These are phyloP conservation scores for Andrena minutula DNA, from an alignment of 2,888 invertebrate genomes.

Conservation along the genomic window DNA sequence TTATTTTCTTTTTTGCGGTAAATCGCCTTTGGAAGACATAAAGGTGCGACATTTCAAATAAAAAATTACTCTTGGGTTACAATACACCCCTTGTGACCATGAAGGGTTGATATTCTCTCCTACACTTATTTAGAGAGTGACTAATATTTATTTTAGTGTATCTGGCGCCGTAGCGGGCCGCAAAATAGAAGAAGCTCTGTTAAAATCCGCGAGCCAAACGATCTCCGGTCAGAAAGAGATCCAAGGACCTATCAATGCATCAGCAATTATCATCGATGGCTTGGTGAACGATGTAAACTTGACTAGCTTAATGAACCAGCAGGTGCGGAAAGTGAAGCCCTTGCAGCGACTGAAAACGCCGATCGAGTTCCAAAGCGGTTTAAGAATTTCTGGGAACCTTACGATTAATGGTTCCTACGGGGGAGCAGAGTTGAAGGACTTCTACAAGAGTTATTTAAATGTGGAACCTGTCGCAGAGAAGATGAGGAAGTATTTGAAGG, in stretches of 20 bases:
- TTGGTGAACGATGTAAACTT: constrained; percentile 75
- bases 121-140: background rate
- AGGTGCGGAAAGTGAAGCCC: constrained; percentile 68
- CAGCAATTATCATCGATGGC: constrained; percentile 68
- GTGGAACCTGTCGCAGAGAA: constrained; percentile 22
- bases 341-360: constrained; percentile 69
- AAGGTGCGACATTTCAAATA: no score
- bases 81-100: no score
- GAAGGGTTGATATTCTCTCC: background rate
- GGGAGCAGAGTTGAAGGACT: constrained; percentile 58
- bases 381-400: constrained; percentile 75
- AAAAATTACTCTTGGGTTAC: no score
- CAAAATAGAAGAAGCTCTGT: constrained; percentile 80
- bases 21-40: no score
- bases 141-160: constrained; percentile 64
- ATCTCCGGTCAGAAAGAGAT: constrained; percentile 83
- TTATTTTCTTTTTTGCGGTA: no score
- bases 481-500: constrained; percentile 27
- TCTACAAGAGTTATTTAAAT: constrained; percentile 19
- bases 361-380: constrained; percentile 62
- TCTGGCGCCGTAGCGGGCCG: constrained; percentile 80
- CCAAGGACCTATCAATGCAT: constrained; percentile 65
- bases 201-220: constrained; percentile 82
- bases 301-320: constrained; percentile 60
- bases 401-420: constrained; percentile 66